A percentile compares a stretch with the other conserved stretches of the same genome.
phyloP scores from a whole-genome alignment of 2,888 invertebrate genomes.

The Thysanoteuthis rhombus region DNA sequence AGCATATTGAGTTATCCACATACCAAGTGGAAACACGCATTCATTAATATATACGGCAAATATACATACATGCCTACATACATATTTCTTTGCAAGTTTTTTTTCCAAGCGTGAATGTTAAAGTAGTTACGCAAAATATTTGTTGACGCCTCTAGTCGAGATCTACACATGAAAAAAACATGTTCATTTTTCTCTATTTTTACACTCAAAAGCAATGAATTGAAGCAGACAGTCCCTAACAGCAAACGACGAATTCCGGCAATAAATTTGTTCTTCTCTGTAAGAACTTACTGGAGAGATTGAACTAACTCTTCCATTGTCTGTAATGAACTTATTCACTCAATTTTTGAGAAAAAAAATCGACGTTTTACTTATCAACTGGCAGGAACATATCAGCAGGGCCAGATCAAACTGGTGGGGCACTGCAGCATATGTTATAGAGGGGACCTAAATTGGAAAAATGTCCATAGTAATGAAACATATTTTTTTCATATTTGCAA shows the following conservation, averaged over 20 bases:
- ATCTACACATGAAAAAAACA: neutral
- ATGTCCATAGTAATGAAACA: too few species aligned
- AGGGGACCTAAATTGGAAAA: too few species aligned
- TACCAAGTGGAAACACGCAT: neutral
- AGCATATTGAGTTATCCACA: neutral
- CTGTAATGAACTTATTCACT: neutral
- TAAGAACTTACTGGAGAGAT: neutral
- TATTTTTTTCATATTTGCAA: too few species aligned
- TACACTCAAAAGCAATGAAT: neutral
- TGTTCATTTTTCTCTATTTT: neutral
- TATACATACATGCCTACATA: neutral
- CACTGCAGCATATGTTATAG: too few species aligned
- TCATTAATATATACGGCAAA: too few species aligned
- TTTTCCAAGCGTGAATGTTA: neutral
- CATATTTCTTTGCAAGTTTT: too few species aligned
- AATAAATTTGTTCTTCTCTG: neutral
- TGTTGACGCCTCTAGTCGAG: neutral
- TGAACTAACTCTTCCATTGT: neutral
- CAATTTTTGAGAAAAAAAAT: too few species aligned
- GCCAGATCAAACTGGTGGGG: too few species aligned
- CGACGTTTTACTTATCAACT: too few species aligned
- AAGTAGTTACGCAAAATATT: neutral
- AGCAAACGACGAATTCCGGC: neutral
- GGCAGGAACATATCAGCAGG: too few species aligned
- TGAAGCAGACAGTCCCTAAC: neutral